Evolutionary conservation across 2,797 vertebrate species (phyloP).

Genomic region (Halcyon chelicuti): DNA sequence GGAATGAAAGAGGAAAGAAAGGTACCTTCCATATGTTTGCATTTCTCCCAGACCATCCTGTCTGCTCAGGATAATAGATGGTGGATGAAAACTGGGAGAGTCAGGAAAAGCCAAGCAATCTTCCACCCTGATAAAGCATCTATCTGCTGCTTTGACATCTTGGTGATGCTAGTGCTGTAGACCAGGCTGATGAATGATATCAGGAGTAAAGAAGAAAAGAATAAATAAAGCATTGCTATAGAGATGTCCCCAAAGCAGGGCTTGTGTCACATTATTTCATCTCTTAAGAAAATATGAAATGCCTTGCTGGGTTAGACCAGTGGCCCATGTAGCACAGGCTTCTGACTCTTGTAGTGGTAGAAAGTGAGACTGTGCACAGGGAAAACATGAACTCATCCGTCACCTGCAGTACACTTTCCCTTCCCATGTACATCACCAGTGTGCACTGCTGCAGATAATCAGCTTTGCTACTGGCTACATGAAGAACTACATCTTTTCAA

Average conservation of each 20-base stretch:
- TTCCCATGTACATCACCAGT: neutral
- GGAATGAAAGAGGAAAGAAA: neutral
- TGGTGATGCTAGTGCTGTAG: neutral
- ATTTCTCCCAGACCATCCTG: neutral
- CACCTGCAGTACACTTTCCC: neutral
- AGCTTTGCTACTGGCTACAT: neutral
- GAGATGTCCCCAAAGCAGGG: neutral
- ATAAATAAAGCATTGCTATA: neutral
- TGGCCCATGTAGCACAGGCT: neutral
- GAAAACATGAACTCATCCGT: neutral
- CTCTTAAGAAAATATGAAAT: neutral
- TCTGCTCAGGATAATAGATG: neutral
- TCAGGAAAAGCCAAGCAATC: neutral
- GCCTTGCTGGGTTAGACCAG: neutral
- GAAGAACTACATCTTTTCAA: neutral
- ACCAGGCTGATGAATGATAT: neutral
- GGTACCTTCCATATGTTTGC: neutral
- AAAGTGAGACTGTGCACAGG: neutral
- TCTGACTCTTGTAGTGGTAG: neutral
- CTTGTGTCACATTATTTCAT: neutral
- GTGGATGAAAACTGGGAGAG: neutral
- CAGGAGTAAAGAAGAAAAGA: neutral
- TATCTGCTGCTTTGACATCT: neutral
- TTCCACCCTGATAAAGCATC: neutral
- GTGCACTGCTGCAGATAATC: neutral